These are phyloP conservation scores for Lasioglossum albipes DNA, from an alignment of 1,140 invertebrate genomes.

Conservation along the genomic window DNA sequence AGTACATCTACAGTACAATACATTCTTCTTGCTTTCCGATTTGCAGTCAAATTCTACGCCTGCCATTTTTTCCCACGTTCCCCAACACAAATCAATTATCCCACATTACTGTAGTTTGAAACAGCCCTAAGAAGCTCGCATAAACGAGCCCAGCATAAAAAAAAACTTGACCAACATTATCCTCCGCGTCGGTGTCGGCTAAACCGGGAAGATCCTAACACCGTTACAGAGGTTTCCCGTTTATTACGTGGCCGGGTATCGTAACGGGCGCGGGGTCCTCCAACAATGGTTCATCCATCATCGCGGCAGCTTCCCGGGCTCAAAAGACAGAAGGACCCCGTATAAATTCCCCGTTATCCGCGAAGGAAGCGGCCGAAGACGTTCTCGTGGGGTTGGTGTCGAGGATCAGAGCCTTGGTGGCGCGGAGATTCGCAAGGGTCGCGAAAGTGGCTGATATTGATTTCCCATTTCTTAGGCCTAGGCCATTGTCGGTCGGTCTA, in stretches of 20 bases:
- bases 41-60: no score
- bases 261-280: no score
- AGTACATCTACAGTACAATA: no score
- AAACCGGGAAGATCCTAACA: neutral
- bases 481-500: conserved; percentile 39
- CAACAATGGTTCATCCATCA: conserved; percentile 1
- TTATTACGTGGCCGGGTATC: neutral
- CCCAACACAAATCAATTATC: no score
- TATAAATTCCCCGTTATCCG: conserved; percentile 15
- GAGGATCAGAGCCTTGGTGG: neutral
- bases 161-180: neutral
- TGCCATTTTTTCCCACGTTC: no score
- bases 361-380: neutral
- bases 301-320: neutral
- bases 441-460: conserved; percentile 54
- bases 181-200: neutral
- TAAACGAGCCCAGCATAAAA: neutral
- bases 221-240: neutral
- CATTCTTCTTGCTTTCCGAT: no score
- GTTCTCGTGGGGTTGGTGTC: neutral
- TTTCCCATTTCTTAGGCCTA: conserved; percentile 60
- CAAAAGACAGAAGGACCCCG: neutral
- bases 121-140: no score
- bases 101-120: no score
- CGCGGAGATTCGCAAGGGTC: neutral